Conservation (phyloP, 1,140 invertebrate genomes). For the Oreohelix idahoensis region DNA sequence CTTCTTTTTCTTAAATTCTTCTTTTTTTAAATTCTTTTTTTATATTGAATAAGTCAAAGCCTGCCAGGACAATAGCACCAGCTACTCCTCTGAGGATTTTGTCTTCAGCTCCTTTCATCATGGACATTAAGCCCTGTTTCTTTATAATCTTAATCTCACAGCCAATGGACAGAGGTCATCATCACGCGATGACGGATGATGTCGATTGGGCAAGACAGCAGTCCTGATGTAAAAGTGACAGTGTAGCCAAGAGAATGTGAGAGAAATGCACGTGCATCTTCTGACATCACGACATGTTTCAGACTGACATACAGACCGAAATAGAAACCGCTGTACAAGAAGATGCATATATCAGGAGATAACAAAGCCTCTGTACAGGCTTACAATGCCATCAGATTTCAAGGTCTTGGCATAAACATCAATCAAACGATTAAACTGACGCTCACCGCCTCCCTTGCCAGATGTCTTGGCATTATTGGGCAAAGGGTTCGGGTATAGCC, state of each 20-base stretch:
- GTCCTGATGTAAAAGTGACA: constrained; percentile 89
- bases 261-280: constrained; percentile 86
- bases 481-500: constrained; percentile 91
- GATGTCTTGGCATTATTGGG: constrained; percentile 76
- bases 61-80: constrained; percentile 74
- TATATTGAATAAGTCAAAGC: constrained; percentile 77
- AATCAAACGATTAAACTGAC: constrained; percentile 89
- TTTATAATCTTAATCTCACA: constrained; percentile 75
- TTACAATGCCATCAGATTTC: constrained; percentile 87
- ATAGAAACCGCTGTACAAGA: constrained; percentile 85
- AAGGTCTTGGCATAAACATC: constrained; percentile 91
- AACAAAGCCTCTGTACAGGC: constrained; percentile 92
- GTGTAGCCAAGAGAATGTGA: constrained; percentile 86
- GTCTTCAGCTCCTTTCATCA: constrained; percentile 77
- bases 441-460: constrained; percentile 84
- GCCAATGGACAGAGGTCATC: constrained; percentile 78
- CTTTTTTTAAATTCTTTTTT: no score
- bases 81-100: constrained; percentile 75
- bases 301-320: constrained; percentile 96
- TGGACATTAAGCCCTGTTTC: constrained; percentile 76
- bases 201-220: constrained; percentile 94
- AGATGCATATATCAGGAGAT: constrained; percentile 82
- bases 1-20: no score
- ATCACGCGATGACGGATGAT: constrained; percentile 94
- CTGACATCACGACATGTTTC: constrained; percentile 85